Conservation (phyloP, 1,140 invertebrate genomes). For the Philotrypesis tridentata region DNA sequence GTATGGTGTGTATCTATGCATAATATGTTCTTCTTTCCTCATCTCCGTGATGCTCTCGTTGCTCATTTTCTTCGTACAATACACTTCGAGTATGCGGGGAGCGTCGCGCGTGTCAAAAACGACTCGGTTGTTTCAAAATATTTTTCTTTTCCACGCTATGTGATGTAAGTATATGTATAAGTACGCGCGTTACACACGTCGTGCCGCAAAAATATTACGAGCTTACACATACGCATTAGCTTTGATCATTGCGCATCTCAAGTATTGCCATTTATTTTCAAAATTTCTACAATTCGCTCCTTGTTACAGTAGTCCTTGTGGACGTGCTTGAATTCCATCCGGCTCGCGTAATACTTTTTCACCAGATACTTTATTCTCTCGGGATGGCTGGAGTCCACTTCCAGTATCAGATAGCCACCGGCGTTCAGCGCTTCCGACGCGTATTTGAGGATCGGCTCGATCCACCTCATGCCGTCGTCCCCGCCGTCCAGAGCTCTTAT, state of each 20-base stretch:
- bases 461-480: constrained; percentile 76
- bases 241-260: background rate
- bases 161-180: too few relatives aligned
- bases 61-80: too few relatives aligned
- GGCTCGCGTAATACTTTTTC: constrained; percentile 66
- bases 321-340: constrained; percentile 69
- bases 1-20: too few relatives aligned
- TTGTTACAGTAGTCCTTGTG: constrained; percentile 76
- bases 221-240: too few relatives aligned
- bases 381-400: constrained; percentile 77
- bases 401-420: constrained; percentile 75
- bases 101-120: too few relatives aligned
- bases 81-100: too few relatives aligned
- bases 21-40: too few relatives aligned
- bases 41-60: too few relatives aligned
- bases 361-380: constrained; percentile 73
- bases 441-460: constrained; percentile 75
- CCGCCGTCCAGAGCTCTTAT: constrained; percentile 78
- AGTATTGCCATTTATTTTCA: constrained; percentile 60
- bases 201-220: too few relatives aligned
- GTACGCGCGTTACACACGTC: too few relatives aligned
- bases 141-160: too few relatives aligned
- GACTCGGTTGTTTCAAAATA: too few relatives aligned
- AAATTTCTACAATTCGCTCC: constrained; percentile 76
- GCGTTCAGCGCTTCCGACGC: constrained; percentile 71